Evolutionary conservation across 1,140 invertebrate genomes (phyloP).

Genomic region (Anagrus nilaparvatae): DNA sequence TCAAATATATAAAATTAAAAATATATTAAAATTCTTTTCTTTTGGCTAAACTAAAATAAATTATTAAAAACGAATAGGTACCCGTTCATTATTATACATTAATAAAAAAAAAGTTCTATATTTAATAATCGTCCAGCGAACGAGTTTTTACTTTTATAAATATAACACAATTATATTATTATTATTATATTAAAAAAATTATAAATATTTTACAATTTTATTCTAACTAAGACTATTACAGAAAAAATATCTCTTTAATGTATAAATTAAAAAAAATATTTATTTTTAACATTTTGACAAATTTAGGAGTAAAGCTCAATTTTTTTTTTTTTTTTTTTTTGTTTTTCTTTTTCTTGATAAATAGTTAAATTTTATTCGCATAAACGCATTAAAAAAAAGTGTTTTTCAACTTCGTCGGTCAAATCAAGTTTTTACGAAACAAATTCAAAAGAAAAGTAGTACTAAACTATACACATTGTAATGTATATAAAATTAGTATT

Average conservation of each 20-base stretch:
- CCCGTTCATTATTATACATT: too few relatives aligned
- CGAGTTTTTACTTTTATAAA: conserved; percentile 13
- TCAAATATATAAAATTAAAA: conserved; percentile 11
- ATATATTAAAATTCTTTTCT: conserved; percentile 4
- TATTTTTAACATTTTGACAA: neutral
- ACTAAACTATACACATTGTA: too few relatives aligned
- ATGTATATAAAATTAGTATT: too few relatives aligned
- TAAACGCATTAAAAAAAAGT: neutral
- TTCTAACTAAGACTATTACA: conserved; percentile 10
- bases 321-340: conserved; percentile 13
- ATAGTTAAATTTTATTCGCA: conserved; percentile 3
- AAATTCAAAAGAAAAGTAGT: too few relatives aligned
- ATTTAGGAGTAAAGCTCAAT: conserved; percentile 10
- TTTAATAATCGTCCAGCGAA: too few relatives aligned
- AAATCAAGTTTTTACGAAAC: too few relatives aligned
- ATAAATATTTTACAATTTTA: conserved; percentile 7
- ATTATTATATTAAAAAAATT: conserved; percentile 13
- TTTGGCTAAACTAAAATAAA: conserved; percentile 16
- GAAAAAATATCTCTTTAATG: conserved; percentile 1
- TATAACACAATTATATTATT: conserved; percentile 13
- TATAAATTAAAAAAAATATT: conserved; percentile 4
- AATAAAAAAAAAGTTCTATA: too few relatives aligned
- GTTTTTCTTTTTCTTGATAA: conserved; percentile 4
- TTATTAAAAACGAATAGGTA: conserved; percentile 12
- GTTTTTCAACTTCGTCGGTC: too few relatives aligned